Base-by-base conservation (phyloP, 2,888 invertebrate genomes). In the Conomelus anceps region DNA sequence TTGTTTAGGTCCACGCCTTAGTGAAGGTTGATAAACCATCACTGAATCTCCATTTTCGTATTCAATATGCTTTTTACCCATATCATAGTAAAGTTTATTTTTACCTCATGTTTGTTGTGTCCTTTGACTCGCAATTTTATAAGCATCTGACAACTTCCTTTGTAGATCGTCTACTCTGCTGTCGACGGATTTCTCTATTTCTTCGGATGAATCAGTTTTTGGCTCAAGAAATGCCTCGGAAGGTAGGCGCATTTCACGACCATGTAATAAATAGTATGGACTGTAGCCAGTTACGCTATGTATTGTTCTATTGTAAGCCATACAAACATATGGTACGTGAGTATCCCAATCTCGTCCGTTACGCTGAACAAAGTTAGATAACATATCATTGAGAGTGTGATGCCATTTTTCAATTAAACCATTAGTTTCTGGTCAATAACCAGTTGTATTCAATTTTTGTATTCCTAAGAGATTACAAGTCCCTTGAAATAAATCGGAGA, bases 341-440 rank as follows among this genome's bases (percentile, higher is more conserved):
- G 91, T 90, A 89, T 93, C 92, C 92, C 93, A 93, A 89, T 93
- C 91, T 34, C 17, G 3, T 13, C 34, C 34, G 13, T 34, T 34
- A 7, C 34, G 34, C 34, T 34, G 9, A 34, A 34, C 34, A 34
- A 34, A 34, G 17, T 34, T 9, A 34, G 34, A 34, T 13, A 34
- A 13, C 34, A 34, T 34, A 17, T 34, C 13, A 13, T 34, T 34
- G 3, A 7, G 17, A 34, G 34, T 34, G 9, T 17, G 9, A 34
- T 34, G 34, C 34, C 34, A 34, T 34, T 34, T 34, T n/a, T n/a
- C n/a, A n/a, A n/a, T n/a, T n/a, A n/a, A n/a, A n/a, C n/a, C n/a
- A n/a, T n/a, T n/a, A n/a, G n/a, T n/a, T n/a, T n/a, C n/a, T n/a
- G n/a, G n/a, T n/a, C n/a, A n/a, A n/a, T n/a, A n/a, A n/a, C n/a